phyloP scores from a whole-genome alignment of 1,140 invertebrate species.

The Akabosia matsudoensis region DNA sequence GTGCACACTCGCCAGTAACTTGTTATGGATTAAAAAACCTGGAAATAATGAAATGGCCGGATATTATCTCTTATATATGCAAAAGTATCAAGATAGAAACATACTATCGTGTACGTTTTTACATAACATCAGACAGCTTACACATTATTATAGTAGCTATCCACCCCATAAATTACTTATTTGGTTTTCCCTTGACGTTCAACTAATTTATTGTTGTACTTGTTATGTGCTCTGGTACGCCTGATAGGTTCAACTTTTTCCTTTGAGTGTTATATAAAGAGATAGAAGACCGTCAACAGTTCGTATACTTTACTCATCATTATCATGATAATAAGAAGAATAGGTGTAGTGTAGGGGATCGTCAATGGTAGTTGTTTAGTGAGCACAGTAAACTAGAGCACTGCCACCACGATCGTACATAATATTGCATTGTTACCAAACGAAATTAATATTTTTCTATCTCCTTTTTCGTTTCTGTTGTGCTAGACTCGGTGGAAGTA shows the following conservation, averaged over 20 bases:
- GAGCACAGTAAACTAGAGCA: too few relatives aligned
- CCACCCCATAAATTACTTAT: constrained; percentile 25
- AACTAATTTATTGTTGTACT: constrained; percentile 24
- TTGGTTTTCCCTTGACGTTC: constrained; percentile 15
- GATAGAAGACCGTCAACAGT: not conserved
- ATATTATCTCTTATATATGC: not conserved
- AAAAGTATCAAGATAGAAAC: not conserved
- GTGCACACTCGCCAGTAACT: too few relatives aligned
- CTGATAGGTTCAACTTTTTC: not conserved
- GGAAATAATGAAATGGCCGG: not conserved
- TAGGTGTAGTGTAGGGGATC: too few relatives aligned
- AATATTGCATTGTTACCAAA: too few relatives aligned
- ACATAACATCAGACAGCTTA: not conserved
- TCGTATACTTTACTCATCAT: not conserved
- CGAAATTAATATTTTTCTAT: too few relatives aligned
- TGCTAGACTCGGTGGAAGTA: too few relatives aligned
- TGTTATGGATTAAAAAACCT: too few relatives aligned
- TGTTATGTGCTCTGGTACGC: not conserved
- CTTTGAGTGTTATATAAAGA: not conserved
- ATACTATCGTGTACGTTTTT: not conserved
- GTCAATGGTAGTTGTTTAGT: too few relatives aligned
- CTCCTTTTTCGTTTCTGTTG: too few relatives aligned
- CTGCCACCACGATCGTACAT: too few relatives aligned
- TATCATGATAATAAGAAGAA: not conserved
- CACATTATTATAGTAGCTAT: not conserved